Conservation (phyloP, 35 echinoderm and acorn worm species). For the Strongylocentrotus purpuratus region DNA sequence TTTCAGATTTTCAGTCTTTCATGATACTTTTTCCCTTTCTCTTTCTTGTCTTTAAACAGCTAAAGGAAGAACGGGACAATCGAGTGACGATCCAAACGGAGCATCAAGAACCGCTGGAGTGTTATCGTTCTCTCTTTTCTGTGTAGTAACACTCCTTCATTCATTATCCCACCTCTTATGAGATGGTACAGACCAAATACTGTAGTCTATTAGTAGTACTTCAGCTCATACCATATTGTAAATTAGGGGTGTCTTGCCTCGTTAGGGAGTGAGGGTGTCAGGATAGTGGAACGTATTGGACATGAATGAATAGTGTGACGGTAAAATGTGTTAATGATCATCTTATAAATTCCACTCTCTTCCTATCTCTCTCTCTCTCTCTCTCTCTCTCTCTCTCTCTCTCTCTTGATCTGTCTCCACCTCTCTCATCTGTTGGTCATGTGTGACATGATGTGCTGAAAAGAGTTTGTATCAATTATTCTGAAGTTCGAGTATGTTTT, state of each 20-base stretch:
- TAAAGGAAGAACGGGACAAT: neutral
- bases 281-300: neutral
- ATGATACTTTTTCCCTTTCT: neutral
- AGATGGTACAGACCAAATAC: slow-evolving; percentile 3
- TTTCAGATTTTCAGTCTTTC: neutral
- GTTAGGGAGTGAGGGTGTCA: neutral
- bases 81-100: neutral
- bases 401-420: neutral
- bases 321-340: neutral
- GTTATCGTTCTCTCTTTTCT: neutral
- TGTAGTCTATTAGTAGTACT: neutral
- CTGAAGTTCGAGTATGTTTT: no score
- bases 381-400: neutral
- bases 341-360: neutral
- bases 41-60: neutral
- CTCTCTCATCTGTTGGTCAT: neutral
- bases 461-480: no score
- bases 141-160: neutral
- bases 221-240: neutral
- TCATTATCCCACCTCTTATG: neutral
- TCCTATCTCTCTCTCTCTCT: neutral
- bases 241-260: neutral
- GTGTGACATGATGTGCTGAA: neutral
- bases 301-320: neutral
- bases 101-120: neutral